Evolutionary conservation across 2,113 vertebrate genomes (phyloP), one percentile per base, ranked within the genome.

Genomic region (Urocolius indicus): DNA sequence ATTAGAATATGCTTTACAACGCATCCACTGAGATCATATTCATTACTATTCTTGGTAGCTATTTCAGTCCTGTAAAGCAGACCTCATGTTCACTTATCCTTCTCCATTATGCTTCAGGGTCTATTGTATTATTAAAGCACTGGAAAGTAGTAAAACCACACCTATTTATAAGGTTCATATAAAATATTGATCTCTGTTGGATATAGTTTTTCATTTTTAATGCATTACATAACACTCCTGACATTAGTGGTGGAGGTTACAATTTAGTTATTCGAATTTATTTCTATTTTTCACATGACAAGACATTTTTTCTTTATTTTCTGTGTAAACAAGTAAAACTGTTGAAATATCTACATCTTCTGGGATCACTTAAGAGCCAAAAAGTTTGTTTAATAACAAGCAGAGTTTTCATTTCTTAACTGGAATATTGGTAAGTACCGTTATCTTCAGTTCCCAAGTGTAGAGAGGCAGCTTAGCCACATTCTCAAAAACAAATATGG

Each of bases 131-230:
- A 74, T 84, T 91, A 76, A 91, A 95, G 24, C 41, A 83, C 21
- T 76, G 66, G 61, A 94, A 93, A 87, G 84, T 41, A 91, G 58
- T 85, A 91, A 95, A 95, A 84, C 94, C 91, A 86, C 87, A 93
- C 91, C 87, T 87, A 82, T 84, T 91, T 95, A 41, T 91, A 85
- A 91, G 73, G 58, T 75, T 95, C 45, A 23, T 85, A 87, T 89
- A 87, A 96, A 94, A 93, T 84, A 89, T 27, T 84, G 45, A 84
- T 94, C 38, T 92, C 61, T 91, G 19, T 65, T 95, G 95, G 73
- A 62, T 52, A 89, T 71, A 84, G 30, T 6, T 51, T 93, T 94
- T 75, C 29, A 84, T 86, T 94, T 95, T 91, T 93, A 87, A 78
- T 68, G 69, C 23, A 75, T 78, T 87, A 61, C 67, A 54, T 69